Base-by-base conservation (phyloP, 2,797 vertebrate genomes). In the Scolopax bukidnonensis region DNA sequence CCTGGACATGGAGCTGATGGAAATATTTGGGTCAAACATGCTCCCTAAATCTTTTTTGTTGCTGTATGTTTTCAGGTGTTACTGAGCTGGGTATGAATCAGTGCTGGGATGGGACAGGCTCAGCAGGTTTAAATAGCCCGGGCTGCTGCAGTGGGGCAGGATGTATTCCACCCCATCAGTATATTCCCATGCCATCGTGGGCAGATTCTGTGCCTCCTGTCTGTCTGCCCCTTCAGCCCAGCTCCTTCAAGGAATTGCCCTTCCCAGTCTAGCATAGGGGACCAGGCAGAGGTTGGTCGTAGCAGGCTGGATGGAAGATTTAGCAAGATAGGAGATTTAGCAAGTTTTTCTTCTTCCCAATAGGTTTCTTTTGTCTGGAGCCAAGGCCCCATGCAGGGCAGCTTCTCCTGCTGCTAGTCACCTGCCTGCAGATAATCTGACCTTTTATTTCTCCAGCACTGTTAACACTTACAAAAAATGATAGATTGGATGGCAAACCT, bases 101-200 rank as follows among this genome's bases (percentile, higher is more conserved):
- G 21, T 45, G 28, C 27, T 54, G 10, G 13, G 5, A 41, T 48
- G n/a, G 21, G 36, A 65, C 19, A 75, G 3, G 1, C 27, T 73
- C 7, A 25, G 12, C 0, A 3, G 13, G 17, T 84, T 90, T 68
- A 68, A 41, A 32, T 21, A 92, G 18, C 24, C 12, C n/a, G 38
- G 17, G 40, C 20, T 43, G 38, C 25, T 68, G 53, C 21, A 64
- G 10, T 0, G 0, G 5, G 21, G 6, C 38, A 70, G 28, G 15
- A 2, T 36, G 6, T 51, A 23, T 79, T 51, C 57, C 23, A 38
- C 4, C 6, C 10, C 4, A 7, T 6, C 10, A 16, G 8, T 28
- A 33, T 75, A 43, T 73, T 84, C 19, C 50, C 2, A 7, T 33
- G 8, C 4, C 6, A n/a, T 7, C 1, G 5, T 0, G 1, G 30